These are phyloP conservation scores for Eulimnadia texana DNA, from an alignment of 1,140 invertebrate species.

Conservation along the genomic window DNA sequence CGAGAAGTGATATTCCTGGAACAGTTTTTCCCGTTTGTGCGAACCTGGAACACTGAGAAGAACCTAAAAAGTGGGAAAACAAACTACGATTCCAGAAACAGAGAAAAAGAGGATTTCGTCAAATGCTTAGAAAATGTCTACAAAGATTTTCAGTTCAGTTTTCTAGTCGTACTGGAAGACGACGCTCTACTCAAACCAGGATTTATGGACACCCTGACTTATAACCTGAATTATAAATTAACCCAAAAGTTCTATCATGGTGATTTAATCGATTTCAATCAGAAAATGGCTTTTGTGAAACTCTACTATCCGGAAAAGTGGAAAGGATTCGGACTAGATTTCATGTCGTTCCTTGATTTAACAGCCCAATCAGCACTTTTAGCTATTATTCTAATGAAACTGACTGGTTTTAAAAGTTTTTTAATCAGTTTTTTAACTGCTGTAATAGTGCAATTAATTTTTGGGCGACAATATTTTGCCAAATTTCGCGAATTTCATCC, in stretches of 20 bases:
- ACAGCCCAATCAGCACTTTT: neutral
- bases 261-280: neutral
- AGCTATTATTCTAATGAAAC: neutral
- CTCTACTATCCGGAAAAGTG: conserved; percentile 15
- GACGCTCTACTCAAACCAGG: conserved; percentile 1
- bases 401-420: neutral
- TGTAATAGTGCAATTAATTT: neutral
- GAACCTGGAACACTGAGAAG: too few relatives aligned
- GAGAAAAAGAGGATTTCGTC: conserved; percentile 14
- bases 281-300: neutral
- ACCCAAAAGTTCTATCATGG: neutral
- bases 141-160: neutral
- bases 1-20: neutral
- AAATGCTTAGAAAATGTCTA: conserved; percentile 2
- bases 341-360: neutral
- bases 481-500: conserved; percentile 10
- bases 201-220: neutral
- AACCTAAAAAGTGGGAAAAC: neutral
- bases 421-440: neutral
- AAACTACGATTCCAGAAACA: neutral
- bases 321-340: conserved; percentile 7
- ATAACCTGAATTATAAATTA: neutral
- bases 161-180: conserved; percentile 10
- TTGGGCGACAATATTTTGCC: conserved; percentile 14
- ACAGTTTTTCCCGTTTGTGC: neutral